Conservation (phyloP, 2,113 vertebrate genomes). For the Nerophis lumbriciformis region DNA sequence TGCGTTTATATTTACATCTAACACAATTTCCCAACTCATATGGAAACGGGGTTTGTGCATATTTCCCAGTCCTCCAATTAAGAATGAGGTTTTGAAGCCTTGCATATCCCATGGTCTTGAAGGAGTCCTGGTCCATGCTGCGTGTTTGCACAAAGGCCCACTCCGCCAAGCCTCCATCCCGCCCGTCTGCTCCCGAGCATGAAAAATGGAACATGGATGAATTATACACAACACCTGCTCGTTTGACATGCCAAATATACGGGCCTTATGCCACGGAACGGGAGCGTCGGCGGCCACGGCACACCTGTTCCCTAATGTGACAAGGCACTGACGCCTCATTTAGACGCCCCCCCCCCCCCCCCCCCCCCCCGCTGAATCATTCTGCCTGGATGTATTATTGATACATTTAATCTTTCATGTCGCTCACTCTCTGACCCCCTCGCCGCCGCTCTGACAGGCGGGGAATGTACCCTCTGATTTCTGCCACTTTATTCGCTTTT, state of each 20-base stretch:
- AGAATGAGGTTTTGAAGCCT: too few relatives aligned
- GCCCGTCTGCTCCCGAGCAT: conserved; percentile 43
- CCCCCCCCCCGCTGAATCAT: conserved; percentile 40
- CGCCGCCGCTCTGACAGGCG: conserved; percentile 13
- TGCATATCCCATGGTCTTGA: too few relatives aligned
- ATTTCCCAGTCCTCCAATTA: too few relatives aligned
- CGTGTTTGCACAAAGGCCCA: conserved; percentile 11
- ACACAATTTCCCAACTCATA: too few relatives aligned
- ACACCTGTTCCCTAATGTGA: conserved; percentile 67
- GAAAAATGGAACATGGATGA: conserved; percentile 72
- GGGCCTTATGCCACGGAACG: conserved; percentile 36
- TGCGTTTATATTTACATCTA: too few relatives aligned
- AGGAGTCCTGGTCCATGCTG: conserved; percentile 18
- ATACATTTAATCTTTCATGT: conserved; percentile 59
- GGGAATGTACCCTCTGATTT: conserved; percentile 47
- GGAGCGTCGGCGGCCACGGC: conserved; percentile 31
- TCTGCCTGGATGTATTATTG: conserved; percentile 58
- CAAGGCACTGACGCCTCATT: conserved; percentile 53
- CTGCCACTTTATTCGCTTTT: conserved; percentile 45
- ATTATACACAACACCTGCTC: conserved; percentile 75
- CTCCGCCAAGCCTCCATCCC: conserved; percentile 24
- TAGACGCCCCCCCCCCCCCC: conserved; percentile 18
- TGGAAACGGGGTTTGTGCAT: too few relatives aligned
- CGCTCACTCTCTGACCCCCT: conserved; percentile 50
- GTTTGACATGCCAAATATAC: conserved; percentile 65